phyloP scores from a whole-genome alignment of 2,113 vertebrate species.

The Osmerus eperlanus region DNA sequence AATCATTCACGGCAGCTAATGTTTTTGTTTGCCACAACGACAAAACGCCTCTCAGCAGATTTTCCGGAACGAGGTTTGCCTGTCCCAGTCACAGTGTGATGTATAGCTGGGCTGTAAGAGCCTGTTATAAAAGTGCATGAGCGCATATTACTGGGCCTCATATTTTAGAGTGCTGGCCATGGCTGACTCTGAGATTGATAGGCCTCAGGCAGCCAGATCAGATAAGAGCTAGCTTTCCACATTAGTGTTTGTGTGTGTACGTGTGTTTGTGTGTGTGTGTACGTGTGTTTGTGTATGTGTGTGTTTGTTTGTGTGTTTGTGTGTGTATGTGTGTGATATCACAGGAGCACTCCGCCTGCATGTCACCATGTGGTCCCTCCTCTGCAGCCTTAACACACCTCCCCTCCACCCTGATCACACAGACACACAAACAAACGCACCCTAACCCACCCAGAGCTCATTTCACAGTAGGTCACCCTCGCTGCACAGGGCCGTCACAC shows the following conservation, averaged over 20 bases:
- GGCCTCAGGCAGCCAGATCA: slow-evolving; percentile 8
- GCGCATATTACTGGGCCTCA: neutral
- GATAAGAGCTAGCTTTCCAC: slow-evolving; percentile 13
- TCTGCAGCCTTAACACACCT: neutral
- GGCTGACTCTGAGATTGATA: slow-evolving; percentile 3
- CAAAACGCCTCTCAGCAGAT: neutral
- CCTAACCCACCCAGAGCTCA: slow-evolving; percentile 16
- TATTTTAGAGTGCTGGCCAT: slow-evolving; percentile 9
- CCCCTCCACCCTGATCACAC: neutral
- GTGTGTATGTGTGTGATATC: neutral
- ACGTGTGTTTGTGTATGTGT: slow-evolving; percentile 5
- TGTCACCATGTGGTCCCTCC: slow-evolving; percentile 16
- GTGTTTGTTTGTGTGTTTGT: neutral
- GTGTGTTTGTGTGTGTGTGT: slow-evolving; percentile 2
- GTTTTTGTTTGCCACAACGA: neutral
- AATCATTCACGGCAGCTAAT: too few relatives aligned
- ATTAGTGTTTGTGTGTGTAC: neutral
- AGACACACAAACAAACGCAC: slow-evolving; percentile 1
- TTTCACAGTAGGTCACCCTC: slow-evolving; percentile 44
- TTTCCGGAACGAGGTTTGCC: neutral
- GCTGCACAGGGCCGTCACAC: slow-evolving; percentile 16
- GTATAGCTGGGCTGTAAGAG: neutral
- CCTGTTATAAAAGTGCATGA: slow-evolving; percentile 15
- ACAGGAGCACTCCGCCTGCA: slow-evolving; percentile 27
- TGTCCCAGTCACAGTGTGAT: neutral